Conservation (phyloP, 2,113 vertebrate species). For the Dascyllus trimaculatus region DNA sequence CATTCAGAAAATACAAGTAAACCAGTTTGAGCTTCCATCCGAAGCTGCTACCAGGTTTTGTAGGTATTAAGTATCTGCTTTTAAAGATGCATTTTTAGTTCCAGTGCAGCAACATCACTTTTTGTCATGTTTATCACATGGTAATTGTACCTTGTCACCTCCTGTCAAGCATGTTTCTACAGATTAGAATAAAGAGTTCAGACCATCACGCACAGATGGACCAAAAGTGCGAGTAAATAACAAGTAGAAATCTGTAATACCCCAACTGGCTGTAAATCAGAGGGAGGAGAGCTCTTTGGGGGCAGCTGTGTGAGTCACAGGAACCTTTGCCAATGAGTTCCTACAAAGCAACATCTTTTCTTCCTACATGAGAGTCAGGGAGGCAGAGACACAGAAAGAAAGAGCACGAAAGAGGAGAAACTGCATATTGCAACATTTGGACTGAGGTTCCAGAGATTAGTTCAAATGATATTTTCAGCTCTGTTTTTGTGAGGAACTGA, state of each 20-base stretch:
- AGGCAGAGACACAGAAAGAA: slow-evolving; percentile 4
- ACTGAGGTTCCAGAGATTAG: slow-evolving; percentile 11
- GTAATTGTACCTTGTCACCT: not conserved
- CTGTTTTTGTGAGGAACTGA: slow-evolving; percentile 2
- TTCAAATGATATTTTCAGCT: slow-evolving; percentile 28
- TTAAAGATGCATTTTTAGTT: not conserved
- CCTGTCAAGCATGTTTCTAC: not conserved
- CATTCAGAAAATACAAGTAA: slow-evolving; percentile 14
- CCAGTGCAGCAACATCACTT: not conserved
- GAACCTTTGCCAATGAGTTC: slow-evolving; percentile 61
- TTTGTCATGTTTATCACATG: not conserved
- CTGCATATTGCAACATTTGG: slow-evolving; percentile 1
- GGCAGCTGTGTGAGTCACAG: slow-evolving; percentile 74
- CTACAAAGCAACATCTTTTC: slow-evolving; percentile 75
- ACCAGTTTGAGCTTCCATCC: not conserved
- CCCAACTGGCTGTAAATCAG: slow-evolving; percentile 47
- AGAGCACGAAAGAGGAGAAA: slow-evolving; percentile 14
- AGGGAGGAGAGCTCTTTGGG: slow-evolving; percentile 41
- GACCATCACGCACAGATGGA: slow-evolving; percentile 1
- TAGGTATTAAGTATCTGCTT: slow-evolving; percentile 12
- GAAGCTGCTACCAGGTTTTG: not conserved
- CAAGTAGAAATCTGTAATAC: slow-evolving; percentile 43
- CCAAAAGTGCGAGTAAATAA: slow-evolving; percentile 43
- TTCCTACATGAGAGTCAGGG: slow-evolving; percentile 63
- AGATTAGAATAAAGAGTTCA: slow-evolving; percentile 7